Percentiles rank a stretch among this genome's conserved stretches.
These are phyloP conservation scores for Tenthredo amoena DNA, from an alignment of 2,888 invertebrate species.

Conservation along the genomic window DNA sequence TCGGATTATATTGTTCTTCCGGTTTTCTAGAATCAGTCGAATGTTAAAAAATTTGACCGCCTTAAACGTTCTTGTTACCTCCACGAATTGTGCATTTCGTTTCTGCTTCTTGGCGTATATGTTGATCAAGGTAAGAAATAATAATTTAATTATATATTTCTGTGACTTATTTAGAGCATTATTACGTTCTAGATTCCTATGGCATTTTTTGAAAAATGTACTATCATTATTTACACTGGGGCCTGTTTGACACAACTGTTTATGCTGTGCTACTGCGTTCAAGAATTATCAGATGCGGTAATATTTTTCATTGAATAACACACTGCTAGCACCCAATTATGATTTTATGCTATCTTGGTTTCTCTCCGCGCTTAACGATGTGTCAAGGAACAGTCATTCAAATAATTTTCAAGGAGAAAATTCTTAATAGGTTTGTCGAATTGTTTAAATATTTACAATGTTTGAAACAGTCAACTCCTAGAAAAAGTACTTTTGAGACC, in stretches of 20 bases:
- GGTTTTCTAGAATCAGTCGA: slow-evolving; percentile 52
- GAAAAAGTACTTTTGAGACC: not conserved
- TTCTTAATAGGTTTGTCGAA: not conserved
- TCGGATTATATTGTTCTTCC: not conserved
- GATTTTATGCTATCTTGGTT: not conserved
- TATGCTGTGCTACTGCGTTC: slow-evolving; percentile 63
- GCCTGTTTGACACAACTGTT: slow-evolving; percentile 62
- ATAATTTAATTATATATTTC: slow-evolving; percentile 3
- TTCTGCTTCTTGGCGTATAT: slow-evolving; percentile 64
- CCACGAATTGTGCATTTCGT: slow-evolving; percentile 61
- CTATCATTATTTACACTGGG: slow-evolving; percentile 56
- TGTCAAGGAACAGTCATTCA: not conserved
- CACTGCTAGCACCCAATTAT: not conserved
- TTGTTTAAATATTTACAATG: not conserved
- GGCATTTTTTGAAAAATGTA: slow-evolving; percentile 45
- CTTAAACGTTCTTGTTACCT: slow-evolving; percentile 61
- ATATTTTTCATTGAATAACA: slow-evolving; percentile 16
- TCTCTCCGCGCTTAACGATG: not conserved
- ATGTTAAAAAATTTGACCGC: slow-evolving; percentile 59
- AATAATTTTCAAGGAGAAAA: not conserved
- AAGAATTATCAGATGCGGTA: slow-evolving; percentile 66
- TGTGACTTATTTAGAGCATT: not conserved
- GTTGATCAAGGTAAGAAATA: slow-evolving; percentile 61
- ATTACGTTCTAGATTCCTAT: not conserved
- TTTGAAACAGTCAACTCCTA: not conserved